Evolutionary conservation across 1,140 invertebrate species (phyloP).

Genomic region (Pantala flavescens): DNA sequence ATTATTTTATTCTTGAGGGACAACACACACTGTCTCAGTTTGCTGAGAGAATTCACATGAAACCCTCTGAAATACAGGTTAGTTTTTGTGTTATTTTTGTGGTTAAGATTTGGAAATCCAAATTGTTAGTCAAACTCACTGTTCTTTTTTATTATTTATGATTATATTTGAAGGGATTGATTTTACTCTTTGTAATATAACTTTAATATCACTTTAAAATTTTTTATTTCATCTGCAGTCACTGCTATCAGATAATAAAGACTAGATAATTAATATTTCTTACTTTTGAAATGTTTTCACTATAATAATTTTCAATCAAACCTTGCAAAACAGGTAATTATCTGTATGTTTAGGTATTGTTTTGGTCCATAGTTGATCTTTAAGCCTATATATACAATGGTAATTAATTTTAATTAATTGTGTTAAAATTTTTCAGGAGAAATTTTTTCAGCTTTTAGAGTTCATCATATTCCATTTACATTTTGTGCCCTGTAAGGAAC

Average conservation of each 20-base stretch:
- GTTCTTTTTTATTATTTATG: conserved; percentile 14
- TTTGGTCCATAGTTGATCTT: too few relatives aligned
- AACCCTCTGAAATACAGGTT: conserved; percentile 79
- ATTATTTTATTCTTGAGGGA: conserved; percentile 97
- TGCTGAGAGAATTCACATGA: conserved; percentile 86
- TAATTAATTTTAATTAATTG: not conserved
- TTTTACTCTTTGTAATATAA: conserved; percentile 3
- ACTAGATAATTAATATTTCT: too few relatives aligned
- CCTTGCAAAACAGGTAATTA: too few relatives aligned
- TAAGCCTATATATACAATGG: too few relatives aligned
- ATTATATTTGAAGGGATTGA: not conserved
- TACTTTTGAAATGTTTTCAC: too few relatives aligned
- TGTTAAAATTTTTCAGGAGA: conserved; percentile 48
- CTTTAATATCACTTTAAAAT: not conserved
- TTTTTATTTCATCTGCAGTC: too few relatives aligned
- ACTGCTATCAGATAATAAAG: too few relatives aligned
- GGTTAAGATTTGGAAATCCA: too few relatives aligned
- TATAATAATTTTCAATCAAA: too few relatives aligned
- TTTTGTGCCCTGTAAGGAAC: conserved; percentile 97
- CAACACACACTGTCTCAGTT: conserved; percentile 93
- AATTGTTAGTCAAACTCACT: too few relatives aligned
- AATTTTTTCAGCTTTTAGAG: conserved; percentile 91
- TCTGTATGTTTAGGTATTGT: too few relatives aligned
- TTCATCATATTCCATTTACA: conserved; percentile 95
- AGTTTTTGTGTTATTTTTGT: not conserved